These are phyloP conservation scores for Galerucella pusilla DNA, from an alignment of 2,888 invertebrate genomes.

Conservation along the genomic window DNA sequence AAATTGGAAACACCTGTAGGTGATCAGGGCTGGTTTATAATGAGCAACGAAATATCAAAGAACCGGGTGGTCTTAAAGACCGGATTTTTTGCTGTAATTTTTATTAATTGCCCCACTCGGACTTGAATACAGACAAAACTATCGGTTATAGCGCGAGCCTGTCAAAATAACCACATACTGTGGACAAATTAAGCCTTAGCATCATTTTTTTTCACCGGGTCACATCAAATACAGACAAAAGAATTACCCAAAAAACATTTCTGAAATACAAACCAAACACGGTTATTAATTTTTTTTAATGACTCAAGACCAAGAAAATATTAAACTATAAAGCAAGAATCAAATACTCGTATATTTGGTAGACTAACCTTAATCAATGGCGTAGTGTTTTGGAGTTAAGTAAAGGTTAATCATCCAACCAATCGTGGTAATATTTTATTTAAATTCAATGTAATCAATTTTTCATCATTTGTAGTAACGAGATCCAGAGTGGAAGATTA, in stretches of 20 bases:
- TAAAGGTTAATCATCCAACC: too few species aligned
- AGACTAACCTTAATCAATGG: not conserved
- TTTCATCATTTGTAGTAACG: too few species aligned
- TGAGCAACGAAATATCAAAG: constrained; percentile 39
- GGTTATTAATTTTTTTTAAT: not conserved
- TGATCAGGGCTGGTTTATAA: constrained; percentile 38
- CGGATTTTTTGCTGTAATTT: constrained; percentile 42
- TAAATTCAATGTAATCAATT: too few species aligned
- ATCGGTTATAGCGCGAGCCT: constrained; percentile 37
- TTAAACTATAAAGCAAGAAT: not conserved
- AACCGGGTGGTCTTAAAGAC: constrained; percentile 41
- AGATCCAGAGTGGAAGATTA: too few species aligned
- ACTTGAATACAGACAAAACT: constrained; percentile 40
- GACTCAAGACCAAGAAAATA: not conserved
- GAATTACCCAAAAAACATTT: constrained; percentile 10
- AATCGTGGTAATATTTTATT: too few species aligned
- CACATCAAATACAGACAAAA: constrained; percentile 25
- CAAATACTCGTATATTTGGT: not conserved
- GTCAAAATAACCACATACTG: constrained; percentile 38
- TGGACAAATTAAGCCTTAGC: constrained; percentile 37
- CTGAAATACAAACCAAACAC: not conserved
- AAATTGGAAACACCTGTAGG: constrained; percentile 43
- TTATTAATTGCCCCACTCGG: constrained; percentile 37
- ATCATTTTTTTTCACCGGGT: constrained; percentile 36
- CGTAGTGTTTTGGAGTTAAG: not conserved